Evolutionary conservation across 2,888 invertebrate species (phyloP).

Genomic region (Acanthosepion pharaonis): DNA sequence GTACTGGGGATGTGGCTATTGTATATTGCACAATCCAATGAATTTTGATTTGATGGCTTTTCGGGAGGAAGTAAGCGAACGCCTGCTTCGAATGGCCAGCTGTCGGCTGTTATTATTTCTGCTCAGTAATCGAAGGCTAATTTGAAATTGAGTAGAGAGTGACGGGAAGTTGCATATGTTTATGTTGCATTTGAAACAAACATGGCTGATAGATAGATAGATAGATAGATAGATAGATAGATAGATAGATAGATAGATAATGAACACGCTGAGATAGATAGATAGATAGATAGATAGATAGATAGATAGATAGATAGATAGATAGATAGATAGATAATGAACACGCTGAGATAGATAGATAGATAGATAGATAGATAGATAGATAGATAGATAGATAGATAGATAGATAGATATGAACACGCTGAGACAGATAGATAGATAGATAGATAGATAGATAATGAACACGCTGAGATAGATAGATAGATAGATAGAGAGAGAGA

Average conservation of each 20-base stretch:
- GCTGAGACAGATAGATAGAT: too few species aligned
- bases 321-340: too few species aligned
- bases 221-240: constrained; percentile 37
- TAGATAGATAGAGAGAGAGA: not conserved
- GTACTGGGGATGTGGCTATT: not conserved
- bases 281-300: too few species aligned
- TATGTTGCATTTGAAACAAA: not conserved
- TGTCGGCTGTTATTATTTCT: not conserved
- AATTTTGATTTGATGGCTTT: not conserved
- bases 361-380: too few species aligned
- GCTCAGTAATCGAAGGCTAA: not conserved
- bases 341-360: too few species aligned
- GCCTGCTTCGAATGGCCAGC: not conserved
- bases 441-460: too few species aligned
- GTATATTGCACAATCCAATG: not conserved
- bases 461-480: too few species aligned
- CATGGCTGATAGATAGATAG: constrained; percentile 4
- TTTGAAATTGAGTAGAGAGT: not conserved
- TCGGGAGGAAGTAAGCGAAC: not conserved
- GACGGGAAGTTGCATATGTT: not conserved
- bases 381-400: too few species aligned
- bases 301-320: too few species aligned
- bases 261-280: too few species aligned
- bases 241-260: not conserved
- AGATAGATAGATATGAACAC: too few species aligned